phyloP scores from a whole-genome alignment of 2,113 vertebrate species.

The Cyanocitta stelleri region DNA sequence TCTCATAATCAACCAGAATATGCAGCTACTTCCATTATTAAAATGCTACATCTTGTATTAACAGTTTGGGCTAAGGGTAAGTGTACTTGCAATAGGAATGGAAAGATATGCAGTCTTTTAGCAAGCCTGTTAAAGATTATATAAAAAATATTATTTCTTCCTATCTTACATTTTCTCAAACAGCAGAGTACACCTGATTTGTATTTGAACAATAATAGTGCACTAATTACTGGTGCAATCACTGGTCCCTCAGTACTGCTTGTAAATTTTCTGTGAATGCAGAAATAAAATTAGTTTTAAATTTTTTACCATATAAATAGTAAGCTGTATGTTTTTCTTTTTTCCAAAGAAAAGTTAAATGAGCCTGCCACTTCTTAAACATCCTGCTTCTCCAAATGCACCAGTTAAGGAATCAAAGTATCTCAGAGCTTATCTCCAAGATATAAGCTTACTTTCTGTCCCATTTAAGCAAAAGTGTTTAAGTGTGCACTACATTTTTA shows the following conservation, averaged over 20 bases:
- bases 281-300: background rate
- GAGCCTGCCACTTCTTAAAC: background rate
- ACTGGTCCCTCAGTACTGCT: background rate
- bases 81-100: background rate
- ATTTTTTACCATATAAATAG: background rate
- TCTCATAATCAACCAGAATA: background rate
- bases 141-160: background rate
- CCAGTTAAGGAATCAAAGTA: background rate
- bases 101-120: background rate
- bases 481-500: background rate
- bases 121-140: background rate
- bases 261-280: constrained; percentile 16
- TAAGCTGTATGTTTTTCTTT: background rate
- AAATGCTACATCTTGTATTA: background rate
- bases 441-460: background rate
- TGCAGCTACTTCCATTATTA: constrained; percentile 5
- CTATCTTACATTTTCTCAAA: background rate
- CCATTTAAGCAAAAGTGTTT: background rate
- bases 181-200: background rate
- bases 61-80: background rate
- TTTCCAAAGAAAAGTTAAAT: constrained; percentile 1
- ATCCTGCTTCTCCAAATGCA: background rate
- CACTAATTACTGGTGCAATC: background rate
- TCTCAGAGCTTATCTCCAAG: background rate
- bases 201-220: constrained; percentile 22